Evolutionary conservation across 2,888 invertebrate genomes (phyloP).

Genomic region (Hartigia nigra): DNA sequence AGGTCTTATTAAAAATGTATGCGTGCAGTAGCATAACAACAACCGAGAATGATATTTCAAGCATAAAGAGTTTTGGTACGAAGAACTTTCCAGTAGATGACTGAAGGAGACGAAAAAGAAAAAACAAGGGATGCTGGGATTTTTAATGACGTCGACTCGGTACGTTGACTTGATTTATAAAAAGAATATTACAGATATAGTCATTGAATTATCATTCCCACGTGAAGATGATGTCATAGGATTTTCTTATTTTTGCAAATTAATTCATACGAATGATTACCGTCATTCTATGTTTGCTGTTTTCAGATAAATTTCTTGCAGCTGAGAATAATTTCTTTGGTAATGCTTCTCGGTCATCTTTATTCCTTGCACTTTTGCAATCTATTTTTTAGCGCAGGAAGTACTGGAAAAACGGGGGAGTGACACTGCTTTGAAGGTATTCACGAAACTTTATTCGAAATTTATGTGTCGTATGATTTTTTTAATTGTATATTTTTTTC

Average conservation of each 20-base stretch:
- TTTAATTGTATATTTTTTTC: neutral
- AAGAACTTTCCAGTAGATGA: neutral
- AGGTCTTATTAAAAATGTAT: neutral
- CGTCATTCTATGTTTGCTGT: neutral
- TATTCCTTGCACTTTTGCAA: neutral
- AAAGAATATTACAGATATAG: neutral
- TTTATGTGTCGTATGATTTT: neutral
- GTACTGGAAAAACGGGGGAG: neutral
- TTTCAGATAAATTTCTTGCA: neutral
- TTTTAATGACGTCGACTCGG: neutral
- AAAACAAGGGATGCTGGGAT: neutral
- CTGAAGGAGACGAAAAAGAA: neutral
- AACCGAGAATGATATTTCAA: neutral
- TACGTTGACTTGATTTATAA: neutral
- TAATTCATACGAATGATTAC: neutral
- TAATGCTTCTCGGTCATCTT: neutral
- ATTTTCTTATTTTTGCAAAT: neutral
- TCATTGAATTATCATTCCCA: neutral
- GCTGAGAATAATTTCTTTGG: neutral
- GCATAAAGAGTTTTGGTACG: neutral
- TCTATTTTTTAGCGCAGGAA: neutral
- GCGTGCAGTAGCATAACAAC: neutral
- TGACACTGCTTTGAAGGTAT: neutral
- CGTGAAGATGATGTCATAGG: neutral
- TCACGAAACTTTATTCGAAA: neutral